These are phyloP conservation scores for Hanleya hanleyi DNA, from an alignment of 2,888 invertebrate species.

Conservation along the genomic window DNA sequence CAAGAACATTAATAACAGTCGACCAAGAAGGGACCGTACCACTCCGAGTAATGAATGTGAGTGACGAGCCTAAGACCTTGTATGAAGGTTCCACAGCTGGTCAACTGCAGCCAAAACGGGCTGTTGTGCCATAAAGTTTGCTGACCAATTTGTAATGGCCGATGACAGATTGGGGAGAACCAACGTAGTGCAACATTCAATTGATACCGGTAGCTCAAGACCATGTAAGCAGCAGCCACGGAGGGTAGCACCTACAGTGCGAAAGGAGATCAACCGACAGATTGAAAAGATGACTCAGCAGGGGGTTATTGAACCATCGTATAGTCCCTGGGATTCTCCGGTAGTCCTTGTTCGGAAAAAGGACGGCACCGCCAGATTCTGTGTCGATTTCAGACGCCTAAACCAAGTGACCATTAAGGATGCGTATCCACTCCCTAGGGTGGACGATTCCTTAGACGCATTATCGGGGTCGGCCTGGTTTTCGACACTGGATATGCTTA, in stretches of 20 bases:
- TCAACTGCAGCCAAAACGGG: too few species aligned
- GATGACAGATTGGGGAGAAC: not conserved
- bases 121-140: too few species aligned
- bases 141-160: not conserved
- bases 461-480: conserved; percentile 9
- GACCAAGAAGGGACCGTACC: too few species aligned
- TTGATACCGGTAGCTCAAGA: not conserved
- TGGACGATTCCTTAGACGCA: conserved; percentile 15
- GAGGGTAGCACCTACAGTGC: not conserved
- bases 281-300: conserved; percentile 7
- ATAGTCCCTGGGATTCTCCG: conserved; percentile 21
- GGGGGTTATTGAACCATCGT: conserved; percentile 21
- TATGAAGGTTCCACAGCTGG: too few species aligned
- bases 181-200: conserved; percentile 6
- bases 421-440: conserved; percentile 12
- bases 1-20: too few species aligned
- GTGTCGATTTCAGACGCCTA: conserved; percentile 15
- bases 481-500: conserved; percentile 14
- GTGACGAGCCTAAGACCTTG: too few species aligned
- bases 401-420: conserved; percentile 16
- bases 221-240: conserved; percentile 12
- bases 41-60: too few species aligned
- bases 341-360: conserved; percentile 16
- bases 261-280: conserved; percentile 9
- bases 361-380: conserved; percentile 14